Base-by-base conservation (phyloP, 2,113 vertebrate genomes). In the Pelodiscus sinensis region DNA sequence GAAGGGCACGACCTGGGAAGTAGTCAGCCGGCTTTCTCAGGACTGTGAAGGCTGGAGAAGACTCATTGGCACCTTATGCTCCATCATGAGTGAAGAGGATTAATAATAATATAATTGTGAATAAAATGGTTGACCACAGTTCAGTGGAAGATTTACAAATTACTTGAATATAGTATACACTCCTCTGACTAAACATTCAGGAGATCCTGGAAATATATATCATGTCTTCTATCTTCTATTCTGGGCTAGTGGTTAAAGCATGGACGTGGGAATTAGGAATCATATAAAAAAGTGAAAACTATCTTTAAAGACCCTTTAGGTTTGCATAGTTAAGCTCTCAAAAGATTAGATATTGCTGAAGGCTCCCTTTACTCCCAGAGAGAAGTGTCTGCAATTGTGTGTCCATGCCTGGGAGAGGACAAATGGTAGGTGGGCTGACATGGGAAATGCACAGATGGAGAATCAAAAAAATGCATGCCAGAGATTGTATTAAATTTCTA, bases 181-280 rank as follows among this genome's bases (percentile, higher is more conserved):
- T 54, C 1, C 22, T 88, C 86, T 96, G 90, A 94, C 93, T 93
- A 94, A 85, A 93, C 14, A 2, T 93, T 91, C 96, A 92, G 91
- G 88, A 54, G 78, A 14, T 88, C 96, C 90, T 95, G 92, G 84
- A 96, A 92, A 50, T 82, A 58, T 35, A 1, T 31, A 80, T 92
- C 82, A 22, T 13, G 21, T 50, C 22, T 25, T 77, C 44, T 50
- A 85, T 35, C 89, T 92, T 13, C 1, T 31, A 68, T 81, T 89
- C 91, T 77, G 79, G 79, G 55, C 65, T 80, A 24, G 29, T 75
- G 38, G 60, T 84, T 92, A 80, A 92, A 92, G 86, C 0, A 1
- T 51, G 38, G 60, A 83, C 71, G 58, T 22, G 58, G 54, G 87
- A 91, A 85, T 87, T 14, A 78, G 56, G 38, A 56, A 87, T 93